These are phyloP conservation scores for Serranus cabrilla DNA, from an alignment of 2,797 vertebrate genomes.

Conservation along the genomic window DNA sequence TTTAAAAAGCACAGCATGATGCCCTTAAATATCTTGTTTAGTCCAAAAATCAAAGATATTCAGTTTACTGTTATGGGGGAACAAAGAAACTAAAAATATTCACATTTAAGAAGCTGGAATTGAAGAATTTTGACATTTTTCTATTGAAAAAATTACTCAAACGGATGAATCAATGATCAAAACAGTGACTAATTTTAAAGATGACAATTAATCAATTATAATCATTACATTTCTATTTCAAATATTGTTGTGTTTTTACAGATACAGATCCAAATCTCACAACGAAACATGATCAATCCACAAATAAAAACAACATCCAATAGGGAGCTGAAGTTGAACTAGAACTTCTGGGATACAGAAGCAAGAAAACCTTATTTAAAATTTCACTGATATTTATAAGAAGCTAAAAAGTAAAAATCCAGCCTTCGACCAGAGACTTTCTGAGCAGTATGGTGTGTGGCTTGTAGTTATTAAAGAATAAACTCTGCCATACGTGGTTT, in stretches of 20 bases:
- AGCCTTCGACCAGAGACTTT: neutral
- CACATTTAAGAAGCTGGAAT: no score
- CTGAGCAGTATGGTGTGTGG: neutral
- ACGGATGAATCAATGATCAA: no score
- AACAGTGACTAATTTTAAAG: no score
- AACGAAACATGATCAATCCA: neutral
- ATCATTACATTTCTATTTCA: no score
- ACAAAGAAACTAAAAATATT: no score
- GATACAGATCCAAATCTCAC: neutral
- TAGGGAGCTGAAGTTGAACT: neutral
- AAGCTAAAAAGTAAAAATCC: neutral
- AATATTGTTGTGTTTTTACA: conserved; percentile 4
- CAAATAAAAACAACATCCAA: neutral
- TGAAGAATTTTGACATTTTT: no score
- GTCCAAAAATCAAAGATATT: no score
- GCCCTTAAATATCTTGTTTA: no score
- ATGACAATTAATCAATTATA: no score
- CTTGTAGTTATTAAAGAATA: conserved; percentile 1
- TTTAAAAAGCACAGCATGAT: no score
- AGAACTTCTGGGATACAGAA: neutral
- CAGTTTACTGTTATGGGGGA: no score
- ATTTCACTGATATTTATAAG: neutral
- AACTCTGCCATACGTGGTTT: neutral
- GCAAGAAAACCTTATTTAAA: neutral
- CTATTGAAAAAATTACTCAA: no score